A percentile compares a stretch with the other conserved stretches of the same genome.
phyloP scores from a whole-genome alignment of 2,888 invertebrate species.

The Buathra laborator region DNA sequence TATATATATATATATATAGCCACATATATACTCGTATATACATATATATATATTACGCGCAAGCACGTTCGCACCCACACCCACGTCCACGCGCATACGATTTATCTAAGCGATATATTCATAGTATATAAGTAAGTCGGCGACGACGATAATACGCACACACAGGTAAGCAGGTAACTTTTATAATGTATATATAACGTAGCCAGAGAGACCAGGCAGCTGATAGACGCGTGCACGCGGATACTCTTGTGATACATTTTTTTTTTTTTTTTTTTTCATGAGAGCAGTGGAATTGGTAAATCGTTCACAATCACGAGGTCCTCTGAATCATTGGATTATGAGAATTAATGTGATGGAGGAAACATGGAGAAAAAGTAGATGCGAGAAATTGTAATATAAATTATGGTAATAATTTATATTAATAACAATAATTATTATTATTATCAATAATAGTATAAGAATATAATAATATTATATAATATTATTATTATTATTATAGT shows the following conservation, averaged over 20 bases:
- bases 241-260: constrained; percentile 29
- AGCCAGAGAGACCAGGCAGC: constrained; percentile 45
- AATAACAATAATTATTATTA: no score
- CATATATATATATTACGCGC: constrained; percentile 44
- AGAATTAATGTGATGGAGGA: neutral
- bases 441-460: no score
- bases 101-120: constrained; percentile 31
- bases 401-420: no score
- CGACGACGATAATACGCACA: constrained; percentile 47
- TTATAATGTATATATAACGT: constrained; percentile 7
- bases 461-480: no score
- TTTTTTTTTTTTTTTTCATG: constrained; percentile 5
- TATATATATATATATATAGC: constrained; percentile 36
- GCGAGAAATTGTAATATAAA: no score
- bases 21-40: constrained; percentile 6
- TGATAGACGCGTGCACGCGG: constrained; percentile 50
- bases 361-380: neutral
- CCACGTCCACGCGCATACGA: constrained; percentile 36
- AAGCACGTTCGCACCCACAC: constrained; percentile 56
- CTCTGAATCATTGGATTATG: neutral
- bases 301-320: neutral
- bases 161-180: constrained; percentile 50
- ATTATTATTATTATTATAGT: no score
- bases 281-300: constrained; percentile 17
- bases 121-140: constrained; percentile 29